Base-by-base conservation (phyloP, 2,113 vertebrate genomes). In the Sitta europaea region DNA sequence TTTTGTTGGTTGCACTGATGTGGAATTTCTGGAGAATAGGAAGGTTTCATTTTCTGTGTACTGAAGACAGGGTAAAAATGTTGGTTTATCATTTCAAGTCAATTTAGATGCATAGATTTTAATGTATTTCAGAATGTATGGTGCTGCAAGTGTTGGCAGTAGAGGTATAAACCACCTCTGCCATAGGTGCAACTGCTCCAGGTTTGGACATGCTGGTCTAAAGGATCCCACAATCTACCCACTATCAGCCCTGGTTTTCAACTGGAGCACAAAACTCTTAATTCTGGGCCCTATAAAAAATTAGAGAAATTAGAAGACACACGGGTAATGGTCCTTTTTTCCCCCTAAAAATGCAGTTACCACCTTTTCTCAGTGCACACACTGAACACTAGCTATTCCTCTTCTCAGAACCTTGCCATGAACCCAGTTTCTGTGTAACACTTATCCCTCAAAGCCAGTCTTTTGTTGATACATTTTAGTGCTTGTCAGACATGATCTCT, bases 1-100 rank as follows among this genome's bases (percentile, higher is more conserved):
- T 53, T 38, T 92, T 1, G 0, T 13, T 68, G n/a, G 19, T 67
- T 38, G 53, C 29, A 27, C 2, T 35, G 22, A 68, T 0, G 1
- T 4, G 5, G 45, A 27, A 57, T 45, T 83, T 86, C 47, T 67
- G 35, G 43, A 47, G 63, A 57, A 57, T 27, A 33, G 0, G 1
- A 73, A 80, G 14, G 21, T 50, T 88, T 67, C 18, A 11, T n/a
- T 75, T 58, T 35, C 5, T 47, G 5, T 12, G 25, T 14, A 9
- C 8, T 31, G 29, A 14, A 57, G 21, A 54, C 10, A 9, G 16
- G 14, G 38, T 66, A 50, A 51, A 77, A 79, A n/a, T 4, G 19
- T 5, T 21, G 29, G 9, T 36, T 84, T 38, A 35, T 42, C 8
- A n/a, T 65, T 66, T 73, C 35, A 50, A 5, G 12, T 55, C 59